Percentiles rank a stretch among this genome's conserved stretches.
Evolutionary conservation across 2,797 vertebrate species (phyloP).

Genomic region (Picus viridis): DNA sequence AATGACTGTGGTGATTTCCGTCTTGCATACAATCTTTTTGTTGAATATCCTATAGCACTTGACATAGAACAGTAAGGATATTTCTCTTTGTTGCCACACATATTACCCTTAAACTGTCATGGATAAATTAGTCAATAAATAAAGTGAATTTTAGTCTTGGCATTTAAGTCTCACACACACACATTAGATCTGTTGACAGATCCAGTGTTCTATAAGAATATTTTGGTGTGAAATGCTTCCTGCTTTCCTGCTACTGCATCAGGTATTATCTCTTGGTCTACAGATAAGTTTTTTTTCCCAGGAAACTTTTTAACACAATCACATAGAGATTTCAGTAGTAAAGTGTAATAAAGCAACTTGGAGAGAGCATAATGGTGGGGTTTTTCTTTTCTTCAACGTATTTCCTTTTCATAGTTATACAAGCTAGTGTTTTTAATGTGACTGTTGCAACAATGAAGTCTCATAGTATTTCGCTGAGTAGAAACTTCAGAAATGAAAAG

Average conservation of each 20-base stretch:
- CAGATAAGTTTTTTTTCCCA: neutral
- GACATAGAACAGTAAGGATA: neutral
- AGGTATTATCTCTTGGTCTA: fast-evolving
- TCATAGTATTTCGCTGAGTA: neutral
- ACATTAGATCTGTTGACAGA: neutral
- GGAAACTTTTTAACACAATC: neutral
- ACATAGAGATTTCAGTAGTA: neutral
- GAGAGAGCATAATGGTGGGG: neutral
- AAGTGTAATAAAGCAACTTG: neutral
- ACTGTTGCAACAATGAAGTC: neutral
- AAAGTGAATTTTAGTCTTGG: neutral
- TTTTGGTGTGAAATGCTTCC: neutral
- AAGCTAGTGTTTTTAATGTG: neutral
- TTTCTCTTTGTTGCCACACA: neutral
- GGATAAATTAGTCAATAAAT: neutral
- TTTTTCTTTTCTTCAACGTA: neutral
- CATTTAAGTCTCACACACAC: no score
- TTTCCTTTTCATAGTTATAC: neutral
- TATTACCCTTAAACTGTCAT: neutral
- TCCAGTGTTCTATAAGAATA: neutral
- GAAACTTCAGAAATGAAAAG: neutral
- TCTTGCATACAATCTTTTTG: neutral
- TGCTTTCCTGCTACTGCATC: neutral
- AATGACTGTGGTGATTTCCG: neutral
- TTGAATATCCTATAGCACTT: neutral